Base-by-base conservation (phyloP, 2,797 vertebrate species). In the Pseudomugil gertrudae region DNA sequence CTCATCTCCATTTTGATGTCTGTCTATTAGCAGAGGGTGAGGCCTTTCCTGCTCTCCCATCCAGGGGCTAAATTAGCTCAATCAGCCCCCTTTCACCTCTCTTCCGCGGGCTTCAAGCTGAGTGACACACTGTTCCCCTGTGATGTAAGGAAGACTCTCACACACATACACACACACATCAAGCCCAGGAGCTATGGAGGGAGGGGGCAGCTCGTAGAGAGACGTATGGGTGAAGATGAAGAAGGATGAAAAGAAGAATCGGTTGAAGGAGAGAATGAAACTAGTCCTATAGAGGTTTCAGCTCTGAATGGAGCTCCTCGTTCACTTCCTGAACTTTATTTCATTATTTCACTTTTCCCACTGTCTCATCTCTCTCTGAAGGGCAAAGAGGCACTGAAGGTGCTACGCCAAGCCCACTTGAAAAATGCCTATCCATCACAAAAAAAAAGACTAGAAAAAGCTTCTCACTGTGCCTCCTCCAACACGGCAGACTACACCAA, bases 61-160 rank as follows among this genome's bases (percentile, higher is more conserved):
- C 93, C 91, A 91, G 89, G 84, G 91, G 90, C 90, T 92, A 93
- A 93, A 93, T 94, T 92, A 93, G 89, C 91, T 92, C 91, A 92
- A 92, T 93, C 93, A 92, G 91, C 87, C 89, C 92, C 89, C 92
- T 91, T 92, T 93, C 90, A 89, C 91, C 92, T 87, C 85, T 86
- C 84, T 85, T 90, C 86, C 85, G 27, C 73, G 79, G 89, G 88
- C 81, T 91, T 85, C 80, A 82, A 79, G 76, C 84, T 82, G 84
- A 84, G 87, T 92, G 92, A 93, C 91, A 89, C 89, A 90, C 88
- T 76, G 84, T 72, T 88, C 87, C 89, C 87, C 45, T 62, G 90
- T 82, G 90, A 89, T 60, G 48, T 55, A 56, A 48, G 36, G 43
- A 62, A 53, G 72, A 67, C 63, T 51, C 63, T 51, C 33, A 67